Evolutionary conservation across 1,140 invertebrate genomes (phyloP).

Genomic region (Trichogramma pretiosum): DNA sequence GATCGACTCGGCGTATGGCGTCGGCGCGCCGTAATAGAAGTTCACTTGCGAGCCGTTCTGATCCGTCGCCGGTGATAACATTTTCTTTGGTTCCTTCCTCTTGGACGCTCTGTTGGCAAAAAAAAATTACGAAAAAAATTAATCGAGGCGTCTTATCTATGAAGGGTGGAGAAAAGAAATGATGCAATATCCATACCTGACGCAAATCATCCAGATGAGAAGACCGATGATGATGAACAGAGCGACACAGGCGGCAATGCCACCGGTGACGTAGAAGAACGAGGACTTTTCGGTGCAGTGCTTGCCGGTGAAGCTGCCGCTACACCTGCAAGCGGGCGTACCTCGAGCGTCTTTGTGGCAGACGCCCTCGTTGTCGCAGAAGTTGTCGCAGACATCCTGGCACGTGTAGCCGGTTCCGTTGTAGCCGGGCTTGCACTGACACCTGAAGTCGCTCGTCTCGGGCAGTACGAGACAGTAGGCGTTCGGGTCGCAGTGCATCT

Average conservation of each 20-base stretch:
- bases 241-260: slow-evolving; percentile 83
- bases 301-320: slow-evolving; percentile 85
- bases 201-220: slow-evolving; percentile 95
- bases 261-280: slow-evolving; percentile 89
- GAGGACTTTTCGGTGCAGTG: slow-evolving; percentile 84
- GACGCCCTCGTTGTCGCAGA: slow-evolving; percentile 83
- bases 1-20: slow-evolving; percentile 87
- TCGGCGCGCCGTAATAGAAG: slow-evolving; percentile 89
- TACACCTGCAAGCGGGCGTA: slow-evolving; percentile 77
- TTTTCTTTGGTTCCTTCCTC: slow-evolving; percentile 80
- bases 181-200: slow-evolving; percentile 49
- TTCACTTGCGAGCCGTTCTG: slow-evolving; percentile 88
- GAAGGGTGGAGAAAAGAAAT: background rate
- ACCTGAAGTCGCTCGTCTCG: slow-evolving; percentile 80
- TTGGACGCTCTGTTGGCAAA: slow-evolving; percentile 56
- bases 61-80: slow-evolving; percentile 73
- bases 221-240: slow-evolving; percentile 86
- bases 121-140: slow-evolving; percentile 7
- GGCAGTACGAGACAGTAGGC: slow-evolving; percentile 79
- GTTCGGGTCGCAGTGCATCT: slow-evolving; percentile 79
- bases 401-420: slow-evolving; percentile 79
- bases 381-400: slow-evolving; percentile 76
- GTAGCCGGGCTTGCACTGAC: slow-evolving; percentile 89
- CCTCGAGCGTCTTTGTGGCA: slow-evolving; percentile 80
- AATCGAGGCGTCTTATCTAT: background rate